phyloP scores from a whole-genome alignment of 2,113 vertebrate species.

The Piprites chloris region DNA sequence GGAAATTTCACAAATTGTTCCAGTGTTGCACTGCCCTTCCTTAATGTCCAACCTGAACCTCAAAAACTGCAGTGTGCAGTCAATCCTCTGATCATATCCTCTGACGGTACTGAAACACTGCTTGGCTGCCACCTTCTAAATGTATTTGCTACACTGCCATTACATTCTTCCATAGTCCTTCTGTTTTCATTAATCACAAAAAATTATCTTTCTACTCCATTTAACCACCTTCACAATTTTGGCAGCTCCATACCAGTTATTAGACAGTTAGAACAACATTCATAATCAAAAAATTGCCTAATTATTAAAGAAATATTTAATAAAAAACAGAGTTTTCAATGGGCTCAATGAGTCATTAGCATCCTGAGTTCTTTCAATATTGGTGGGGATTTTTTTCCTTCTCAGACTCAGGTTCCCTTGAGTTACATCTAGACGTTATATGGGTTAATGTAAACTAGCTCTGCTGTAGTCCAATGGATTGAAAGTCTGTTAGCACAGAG shows the following conservation, averaged over 20 bases:
- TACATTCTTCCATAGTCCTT: neutral
- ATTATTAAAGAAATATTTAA: neutral
- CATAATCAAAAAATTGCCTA: neutral
- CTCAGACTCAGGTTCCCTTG: neutral
- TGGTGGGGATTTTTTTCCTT: neutral
- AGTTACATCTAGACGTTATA: neutral
- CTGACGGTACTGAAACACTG: neutral
- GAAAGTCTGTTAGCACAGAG: neutral
- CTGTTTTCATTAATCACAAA: neutral
- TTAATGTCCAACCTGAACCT: neutral
- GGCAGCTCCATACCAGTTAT: neutral
- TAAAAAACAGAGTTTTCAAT: neutral
- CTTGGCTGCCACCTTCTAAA: neutral
- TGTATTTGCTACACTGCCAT: neutral
- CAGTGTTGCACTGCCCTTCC: neutral
- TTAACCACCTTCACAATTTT: neutral
- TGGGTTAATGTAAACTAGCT: neutral
- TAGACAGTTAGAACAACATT: neutral
- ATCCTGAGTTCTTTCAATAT: neutral
- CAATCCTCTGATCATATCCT: neutral
- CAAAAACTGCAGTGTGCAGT: neutral
- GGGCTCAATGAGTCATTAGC: neutral
- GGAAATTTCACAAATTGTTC: neutral
- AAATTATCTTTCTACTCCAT: neutral
- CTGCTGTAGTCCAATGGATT: neutral